Evolutionary conservation across 2,113 vertebrate genomes (phyloP).

Genomic region (Bubo scandiacus): DNA sequence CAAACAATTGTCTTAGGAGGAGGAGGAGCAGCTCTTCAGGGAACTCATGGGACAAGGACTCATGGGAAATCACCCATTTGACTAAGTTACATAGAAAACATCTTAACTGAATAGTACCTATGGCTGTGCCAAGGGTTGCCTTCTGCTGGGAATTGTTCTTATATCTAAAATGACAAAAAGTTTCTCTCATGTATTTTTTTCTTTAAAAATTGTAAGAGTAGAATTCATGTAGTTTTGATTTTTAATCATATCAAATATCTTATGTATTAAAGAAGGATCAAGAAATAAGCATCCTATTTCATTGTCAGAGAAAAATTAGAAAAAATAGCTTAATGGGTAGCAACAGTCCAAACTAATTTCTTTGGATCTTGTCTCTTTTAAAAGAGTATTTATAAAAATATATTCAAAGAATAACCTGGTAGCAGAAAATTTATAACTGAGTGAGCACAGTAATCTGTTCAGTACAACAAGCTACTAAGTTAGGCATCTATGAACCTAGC

Average conservation of each 20-base stretch:
- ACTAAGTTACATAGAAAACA: background rate
- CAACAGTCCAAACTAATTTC: conserved; percentile 5
- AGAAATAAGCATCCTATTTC: background rate
- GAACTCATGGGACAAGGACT: background rate
- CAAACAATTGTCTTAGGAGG: background rate
- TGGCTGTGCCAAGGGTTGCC: background rate
- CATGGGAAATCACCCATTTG: background rate
- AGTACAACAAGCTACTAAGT: background rate
- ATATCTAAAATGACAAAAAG: background rate
- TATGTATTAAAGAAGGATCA: background rate
- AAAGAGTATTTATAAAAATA: conserved; percentile 32
- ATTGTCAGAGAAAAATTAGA: background rate
- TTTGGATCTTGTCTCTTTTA: conserved; percentile 18
- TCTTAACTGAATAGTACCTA: background rate
- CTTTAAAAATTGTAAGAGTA: background rate
- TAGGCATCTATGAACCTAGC: background rate
- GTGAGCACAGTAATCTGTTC: background rate
- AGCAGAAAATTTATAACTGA: background rate
- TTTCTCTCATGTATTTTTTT: background rate
- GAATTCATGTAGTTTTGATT: background rate
- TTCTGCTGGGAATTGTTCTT: background rate
- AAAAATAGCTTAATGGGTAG: background rate
- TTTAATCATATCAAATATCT: background rate
- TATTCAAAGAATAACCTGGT: background rate
- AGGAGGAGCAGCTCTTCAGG: background rate